phyloP scores from a whole-genome alignment of 2,113 vertebrate genomes.

The Pardalotus punctatus region DNA sequence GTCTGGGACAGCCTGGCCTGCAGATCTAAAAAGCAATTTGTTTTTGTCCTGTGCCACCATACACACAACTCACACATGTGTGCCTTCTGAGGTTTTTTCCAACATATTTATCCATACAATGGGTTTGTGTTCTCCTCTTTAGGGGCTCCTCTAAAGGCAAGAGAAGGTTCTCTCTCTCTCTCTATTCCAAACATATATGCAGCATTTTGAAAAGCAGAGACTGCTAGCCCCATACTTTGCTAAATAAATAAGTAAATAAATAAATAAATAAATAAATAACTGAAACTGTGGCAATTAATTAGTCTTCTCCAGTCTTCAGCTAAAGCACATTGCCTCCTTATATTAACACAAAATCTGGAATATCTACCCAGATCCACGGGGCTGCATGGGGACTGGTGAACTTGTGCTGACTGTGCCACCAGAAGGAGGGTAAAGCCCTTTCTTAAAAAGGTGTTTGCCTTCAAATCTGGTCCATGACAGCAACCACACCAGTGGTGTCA shows the following conservation, averaged over 20 bases:
- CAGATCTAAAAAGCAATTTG: not conserved
- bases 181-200: not conserved
- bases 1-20: not conserved
- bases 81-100: not conserved
- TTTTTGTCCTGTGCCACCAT: not conserved
- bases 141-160: not conserved
- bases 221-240: not conserved
- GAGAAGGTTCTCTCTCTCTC: not conserved
- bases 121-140: not conserved
- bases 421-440: not conserved
- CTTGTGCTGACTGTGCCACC: not conserved
- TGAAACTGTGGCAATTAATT: not conserved
- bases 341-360: not conserved
- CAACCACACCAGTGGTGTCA: rapidly evolving
- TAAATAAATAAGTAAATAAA: not conserved
- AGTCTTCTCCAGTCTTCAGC: not conserved
- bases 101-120: not conserved
- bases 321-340: not conserved
- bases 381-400: not conserved
- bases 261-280: not conserved
- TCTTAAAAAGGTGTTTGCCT: not conserved
- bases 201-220: not conserved
- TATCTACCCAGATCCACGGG: not conserved
- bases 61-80: rapidly evolving
- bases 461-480: not conserved